Percentiles rank a stretch among this genome's conserved stretches.
These are phyloP conservation scores for Euschistus heros DNA, from an alignment of 1,140 invertebrate species.

Conservation along the genomic window DNA sequence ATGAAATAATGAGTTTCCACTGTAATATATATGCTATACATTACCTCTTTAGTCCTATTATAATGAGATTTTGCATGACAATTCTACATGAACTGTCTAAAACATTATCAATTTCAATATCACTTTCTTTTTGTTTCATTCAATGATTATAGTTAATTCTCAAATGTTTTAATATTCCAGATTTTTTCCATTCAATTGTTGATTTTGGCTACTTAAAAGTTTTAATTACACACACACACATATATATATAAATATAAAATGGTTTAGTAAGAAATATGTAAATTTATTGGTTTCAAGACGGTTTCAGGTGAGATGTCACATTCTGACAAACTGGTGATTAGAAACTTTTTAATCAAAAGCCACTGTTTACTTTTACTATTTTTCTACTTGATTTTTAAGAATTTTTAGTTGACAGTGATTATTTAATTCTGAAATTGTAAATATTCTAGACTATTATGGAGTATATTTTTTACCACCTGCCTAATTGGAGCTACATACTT, in stretches of 20 bases:
- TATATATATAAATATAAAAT: neutral
- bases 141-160: too few species aligned
- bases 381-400: neutral
- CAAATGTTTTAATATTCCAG: too few species aligned
- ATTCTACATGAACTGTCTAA: too few species aligned
- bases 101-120: too few species aligned
- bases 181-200: too few species aligned
- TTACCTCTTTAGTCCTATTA: too few species aligned
- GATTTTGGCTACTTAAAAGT: too few species aligned
- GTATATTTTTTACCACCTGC: conserved; percentile 26
- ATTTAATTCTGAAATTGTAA: neutral
- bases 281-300: neutral
- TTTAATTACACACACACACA: too few species aligned
- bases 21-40: too few species aligned
- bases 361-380: neutral
- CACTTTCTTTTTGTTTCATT: too few species aligned
- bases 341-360: neutral
- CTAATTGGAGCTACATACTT: conserved; percentile 28
- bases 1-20: too few species aligned
- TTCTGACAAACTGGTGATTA: neutral
- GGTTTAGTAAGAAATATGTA: neutral
- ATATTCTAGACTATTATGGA: conserved; percentile 20
- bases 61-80: too few species aligned
- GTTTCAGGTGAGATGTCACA: neutral
- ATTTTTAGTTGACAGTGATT: neutral